Evolutionary conservation across 2,888 invertebrate species (phyloP), one percentile per base, ranked within the genome.

Genomic region (Stenchaetothrips biformis): DNA sequence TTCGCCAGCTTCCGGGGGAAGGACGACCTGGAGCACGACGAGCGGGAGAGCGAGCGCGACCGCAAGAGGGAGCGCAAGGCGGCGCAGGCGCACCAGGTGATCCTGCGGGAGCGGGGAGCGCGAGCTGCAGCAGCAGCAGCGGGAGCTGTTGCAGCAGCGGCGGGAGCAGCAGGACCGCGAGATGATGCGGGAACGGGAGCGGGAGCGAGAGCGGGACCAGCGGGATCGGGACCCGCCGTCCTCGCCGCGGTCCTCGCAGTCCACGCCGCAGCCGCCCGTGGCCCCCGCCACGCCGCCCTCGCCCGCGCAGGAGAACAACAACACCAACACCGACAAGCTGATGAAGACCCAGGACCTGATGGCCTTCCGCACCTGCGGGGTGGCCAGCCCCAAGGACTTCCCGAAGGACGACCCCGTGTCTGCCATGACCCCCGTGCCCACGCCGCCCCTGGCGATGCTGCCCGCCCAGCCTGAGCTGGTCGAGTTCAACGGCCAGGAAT

Each of bases 401-500:
- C 67, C 67, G 25, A 74, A 74, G 67, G 67, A 21, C 67, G 67
- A 74, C 21, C 67, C 37, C 37, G 37, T 37, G 37, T 37, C 37
- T 4, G 37, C 37, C 67, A 74, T 74, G 67, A 74, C 67, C 21
- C 67, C 67, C 67, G 67, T 74, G 67, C 67, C 67, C 25, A 74
- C 67, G 21, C 67, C 67, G 7, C 67, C 67, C 67, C 67, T 74
- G 67, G 67, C 25, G 67, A n/a, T 25, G 21, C n/a, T 74, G 21
- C 25, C 67, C 25, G 11, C 67, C 25, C 21, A 74, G 67, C 67
- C 21, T 3, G 67, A 74, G 67, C 67, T 74, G 67, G 67, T 74
- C 9, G 67, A 74, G 67, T 74, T 74, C 67, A 74, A 74, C 67
- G 67, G 67, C 67, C 67, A 74, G 67, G 67, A 74, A 74, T 74